Base-by-base conservation (phyloP, 2,888 invertebrate species). In the Noctua janthina region DNA sequence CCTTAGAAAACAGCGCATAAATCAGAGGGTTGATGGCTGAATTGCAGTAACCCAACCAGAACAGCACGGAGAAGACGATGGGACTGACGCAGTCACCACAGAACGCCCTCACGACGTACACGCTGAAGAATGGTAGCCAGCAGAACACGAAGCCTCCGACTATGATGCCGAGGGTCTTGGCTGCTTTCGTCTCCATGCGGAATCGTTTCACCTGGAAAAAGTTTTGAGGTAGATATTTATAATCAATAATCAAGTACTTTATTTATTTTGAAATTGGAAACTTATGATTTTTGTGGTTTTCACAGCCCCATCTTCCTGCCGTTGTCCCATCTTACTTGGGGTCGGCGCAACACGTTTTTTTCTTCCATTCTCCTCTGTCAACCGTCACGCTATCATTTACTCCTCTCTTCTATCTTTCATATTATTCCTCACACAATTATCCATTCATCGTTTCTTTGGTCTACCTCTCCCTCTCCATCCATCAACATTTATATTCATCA, bases 21-120 rank as follows among this genome's bases (percentile, higher is more conserved):
- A 99, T 99, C 93, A 99, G 98, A 0, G 99, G 99, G 94, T 99
- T 99, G 89, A 99, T 98, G 8, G 99, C 99, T 1, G 99, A 99
- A 95, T 99, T 99, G 96, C 99, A 99, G 96, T 99, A 99, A 2
- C 99, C 99, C 85, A 99, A 97, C 99, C 99, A 99, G 96, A 99
- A 99, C 39, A 99, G 98, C 51, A 99, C 98, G 20, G 99, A 99
- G 97, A 99, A 99, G 78, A 99, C 97, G 79, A 99, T 97, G 1
- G 98, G 98, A 86, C 98, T 98, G 64, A 99, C 99, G 94, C 99
- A 99, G 83, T 98, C 97, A 68, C 98, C 98, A 93, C 99, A 99
- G 94, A 99, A 99, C 0, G 99, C 99, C 20, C 99, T 97, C 78
- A 99, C 98, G 72, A 99, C 97, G 95, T 99, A 99, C 96, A 99